A percentile compares a stretch with the other conserved stretches of the same genome.
These are phyloP conservation scores for Euwallacea fornicatus DNA, from an alignment of 1,140 invertebrate species.

Conservation along the genomic window DNA sequence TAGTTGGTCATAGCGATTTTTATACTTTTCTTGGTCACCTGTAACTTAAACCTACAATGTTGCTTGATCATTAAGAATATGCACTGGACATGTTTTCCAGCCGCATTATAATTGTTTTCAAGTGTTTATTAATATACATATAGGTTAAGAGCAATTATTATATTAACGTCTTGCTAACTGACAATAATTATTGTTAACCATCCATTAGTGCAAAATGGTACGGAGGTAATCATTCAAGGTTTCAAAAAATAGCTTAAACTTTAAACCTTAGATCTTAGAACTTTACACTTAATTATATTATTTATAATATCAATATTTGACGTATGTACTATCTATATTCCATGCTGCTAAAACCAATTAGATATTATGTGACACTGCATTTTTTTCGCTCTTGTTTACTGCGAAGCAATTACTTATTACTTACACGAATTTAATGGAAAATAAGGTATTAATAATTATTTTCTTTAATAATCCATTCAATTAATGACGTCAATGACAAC, in stretches of 20 bases:
- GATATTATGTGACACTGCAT: not conserved
- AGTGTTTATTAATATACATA: too few relatives aligned
- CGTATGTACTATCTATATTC: constrained; percentile 6
- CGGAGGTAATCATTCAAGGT: constrained; percentile 20
- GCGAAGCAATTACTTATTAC: constrained; percentile 13
- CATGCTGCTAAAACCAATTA: constrained; percentile 18
- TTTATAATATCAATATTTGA: constrained; percentile 22
- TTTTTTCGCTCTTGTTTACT: constrained; percentile 21
- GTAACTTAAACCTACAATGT: too few relatives aligned
- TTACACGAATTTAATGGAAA: constrained; percentile 23
- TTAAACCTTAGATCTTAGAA: constrained; percentile 21
- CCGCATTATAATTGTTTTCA: too few relatives aligned
- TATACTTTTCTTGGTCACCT: too few relatives aligned
- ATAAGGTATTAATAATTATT: constrained; percentile 17
- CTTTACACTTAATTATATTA: constrained; percentile 9
- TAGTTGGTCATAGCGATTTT: too few relatives aligned
- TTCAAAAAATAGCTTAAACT: constrained; percentile 27
- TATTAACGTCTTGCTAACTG: constrained; percentile 2
- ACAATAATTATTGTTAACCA: constrained; percentile 16
- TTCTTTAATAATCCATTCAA: constrained; percentile 21
- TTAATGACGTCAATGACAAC: constrained; percentile 15
- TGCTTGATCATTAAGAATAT: too few relatives aligned
- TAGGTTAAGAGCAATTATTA: not conserved
- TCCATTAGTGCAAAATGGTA: constrained; percentile 17
- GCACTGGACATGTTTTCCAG: too few relatives aligned